Base-by-base conservation (phyloP, 2,888 invertebrate genomes). In the Drosophila mercatorum region DNA sequence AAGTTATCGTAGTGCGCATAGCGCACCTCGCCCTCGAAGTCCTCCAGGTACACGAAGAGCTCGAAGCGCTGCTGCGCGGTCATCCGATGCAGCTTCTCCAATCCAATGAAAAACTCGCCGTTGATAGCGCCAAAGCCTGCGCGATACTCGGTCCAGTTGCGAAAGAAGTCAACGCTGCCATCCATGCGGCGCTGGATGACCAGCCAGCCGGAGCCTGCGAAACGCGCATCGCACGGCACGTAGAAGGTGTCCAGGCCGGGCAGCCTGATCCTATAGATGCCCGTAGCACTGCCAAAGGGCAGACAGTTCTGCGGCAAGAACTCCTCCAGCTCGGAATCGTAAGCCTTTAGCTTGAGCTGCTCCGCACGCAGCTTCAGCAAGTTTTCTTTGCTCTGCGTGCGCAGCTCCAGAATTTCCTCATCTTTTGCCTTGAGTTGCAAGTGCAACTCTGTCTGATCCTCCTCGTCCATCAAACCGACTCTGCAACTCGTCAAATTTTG, bases 61-160 rank as follows among this genome's bases (percentile, higher is more conserved):
- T 95, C 94, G 60, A 94, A 93, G 0, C 55, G 62, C 31, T 94
- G 90, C 4, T 0, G 12, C 0, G 75, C 61, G 8, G 90, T 91
- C 34, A 91, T 47, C 0, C 92, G 94, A 90, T 95, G 94, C 5
- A 96, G 92, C 77, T 95, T 94, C 73, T 96, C 95, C 69, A 95
- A 88, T 2, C 96, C 96, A 11, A 95, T 92, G 94, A 95, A 96
- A 88, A 95, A 96, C 89, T 96, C 96, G 0, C 94, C 94, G 0
- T 94, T 94, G 14, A 95, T 91, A 81, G 95, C 95, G 0, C 96
- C 96, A 82, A 96, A 96, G 3, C 96, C 96, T 43, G 93, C 88
- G 79, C 95, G 95, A 88, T 96, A 96, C 56, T 95, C 95, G 0
- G 93, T 88, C 95, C 95, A 96, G 51, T 93, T 90, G 77, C 94